Base-by-base conservation (phyloP, 2,113 vertebrate genomes). In the Rattus rattus region DNA sequence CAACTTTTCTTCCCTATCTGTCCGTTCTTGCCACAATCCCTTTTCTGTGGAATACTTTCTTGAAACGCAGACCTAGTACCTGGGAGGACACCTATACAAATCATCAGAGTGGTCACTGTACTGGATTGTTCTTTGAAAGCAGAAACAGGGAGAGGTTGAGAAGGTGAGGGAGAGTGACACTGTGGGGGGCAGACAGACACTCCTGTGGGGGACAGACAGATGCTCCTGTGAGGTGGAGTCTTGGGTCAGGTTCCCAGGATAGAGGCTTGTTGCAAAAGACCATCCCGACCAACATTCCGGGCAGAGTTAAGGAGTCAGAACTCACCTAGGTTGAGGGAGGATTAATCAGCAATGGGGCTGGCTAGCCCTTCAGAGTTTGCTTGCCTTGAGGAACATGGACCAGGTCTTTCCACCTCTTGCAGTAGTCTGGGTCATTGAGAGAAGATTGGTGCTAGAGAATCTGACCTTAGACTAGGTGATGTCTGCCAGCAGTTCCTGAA, bases 11-110 rank as follows among this genome's bases (percentile, higher is more conserved):
- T 92, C 61, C 77, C 67, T 93, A 33, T 2, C 61, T 39, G 2
- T 8, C 43, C 49, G 79, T 65, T 24, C 63, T 13, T 70, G 28
- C 20, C 59, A 56, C 24, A 67, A 17, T 26, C 85, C 7, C 59
- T 20, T 94, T 80, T 86, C 70, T 94, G 36, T 52, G 81, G 80
- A 84, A 80, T 70, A 12, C 22, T 85, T 59, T 93, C 59, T 93
- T 94, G 80, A 96, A 89, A 61, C 77, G 49, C 5, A 65, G 3
- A 47, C 76, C 69, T 67, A 61, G n/a, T 54, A 26, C 33, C 33
- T 85, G 1, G 12, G 90, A 73, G 20, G 30, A 43, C 1, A 88
- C 36, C 54, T 75, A 75, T 47, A 63, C 17, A 77, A 30, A 7
- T 6, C 54, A 56, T 92, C 56, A 69, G 76, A 86, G 89, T 59